Percentiles rank a stretch among this genome's conserved stretches.
Evolutionary conservation across 2,797 vertebrate species (phyloP).

Genomic region (Lindbergichthys nudifrons): DNA sequence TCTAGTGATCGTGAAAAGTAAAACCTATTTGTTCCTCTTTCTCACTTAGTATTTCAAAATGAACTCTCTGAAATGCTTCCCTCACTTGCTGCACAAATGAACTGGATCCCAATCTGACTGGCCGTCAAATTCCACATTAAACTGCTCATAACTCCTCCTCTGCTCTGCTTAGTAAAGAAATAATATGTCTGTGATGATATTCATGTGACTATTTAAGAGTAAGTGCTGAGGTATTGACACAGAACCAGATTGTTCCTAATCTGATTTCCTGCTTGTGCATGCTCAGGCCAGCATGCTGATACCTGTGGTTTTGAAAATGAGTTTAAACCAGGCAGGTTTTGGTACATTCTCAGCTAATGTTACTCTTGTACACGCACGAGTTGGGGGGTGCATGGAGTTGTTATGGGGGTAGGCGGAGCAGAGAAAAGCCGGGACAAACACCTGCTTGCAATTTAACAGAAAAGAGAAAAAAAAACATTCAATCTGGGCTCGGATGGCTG

Average conservation of each 20-base stretch:
- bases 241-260: constrained; percentile 61
- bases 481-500: constrained; percentile 68
- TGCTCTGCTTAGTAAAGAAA: constrained; percentile 55
- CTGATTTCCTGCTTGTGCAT: constrained; percentile 70
- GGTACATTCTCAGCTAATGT: constrained; percentile 64
- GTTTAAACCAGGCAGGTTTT: constrained; percentile 60
- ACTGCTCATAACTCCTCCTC: constrained; percentile 38
- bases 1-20: constrained; percentile 9
- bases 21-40: constrained; percentile 40
- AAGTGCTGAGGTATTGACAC: constrained; percentile 44
- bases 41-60: constrained; percentile 54
- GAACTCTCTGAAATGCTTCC: constrained; percentile 59
- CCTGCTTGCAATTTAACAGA: constrained; percentile 86
- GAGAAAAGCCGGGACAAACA: constrained; percentile 73
- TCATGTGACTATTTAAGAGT: constrained; percentile 35
- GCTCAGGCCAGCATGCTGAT: constrained; percentile 64
- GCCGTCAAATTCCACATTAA: constrained; percentile 59
- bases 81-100: constrained; percentile 69
- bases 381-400: constrained; percentile 37
- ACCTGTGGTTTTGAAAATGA: constrained; percentile 63
- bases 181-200: constrained; percentile 52
- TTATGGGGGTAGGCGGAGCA: constrained; percentile 57
- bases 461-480: constrained; percentile 66
- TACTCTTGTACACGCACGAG: constrained; percentile 64
- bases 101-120: constrained; percentile 60